phyloP scores from a whole-genome alignment of 2,113 vertebrate genomes.

The Himantopus leucocephalus region DNA sequence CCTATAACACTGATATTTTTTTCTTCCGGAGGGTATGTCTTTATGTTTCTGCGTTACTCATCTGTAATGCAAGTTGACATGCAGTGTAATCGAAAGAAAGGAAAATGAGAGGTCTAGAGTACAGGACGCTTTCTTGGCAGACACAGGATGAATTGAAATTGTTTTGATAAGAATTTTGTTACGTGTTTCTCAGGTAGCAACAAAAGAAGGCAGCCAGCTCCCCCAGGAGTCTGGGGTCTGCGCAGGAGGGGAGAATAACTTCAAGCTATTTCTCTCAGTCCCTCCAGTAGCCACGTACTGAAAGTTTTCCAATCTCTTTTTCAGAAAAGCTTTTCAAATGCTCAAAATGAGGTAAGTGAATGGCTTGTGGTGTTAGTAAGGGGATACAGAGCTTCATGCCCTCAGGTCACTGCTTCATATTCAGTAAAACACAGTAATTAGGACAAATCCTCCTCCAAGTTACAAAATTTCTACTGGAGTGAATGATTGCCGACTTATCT shows the following conservation, averaged over 20 bases:
- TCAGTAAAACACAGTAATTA: not conserved
- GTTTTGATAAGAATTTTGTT: not conserved
- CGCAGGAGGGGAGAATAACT: not conserved
- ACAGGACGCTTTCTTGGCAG: not conserved
- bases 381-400: not conserved
- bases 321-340: not conserved
- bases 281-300: not conserved
- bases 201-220: not conserved
- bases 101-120: not conserved
- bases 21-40: not conserved
- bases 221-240: not conserved
- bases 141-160: not conserved
- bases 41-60: slow-evolving; percentile 5
- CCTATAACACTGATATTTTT: not conserved
- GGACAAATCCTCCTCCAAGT: not conserved
- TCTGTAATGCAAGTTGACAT: slow-evolving; percentile 37
- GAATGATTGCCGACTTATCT: not conserved
- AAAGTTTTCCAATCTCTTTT: not conserved
- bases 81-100: not conserved
- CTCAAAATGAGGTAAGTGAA: not conserved
- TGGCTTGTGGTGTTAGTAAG: not conserved
- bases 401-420: not conserved
- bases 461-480: not conserved
- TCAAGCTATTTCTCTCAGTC: not conserved
- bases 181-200: not conserved